A percentile compares a stretch with the other conserved stretches of the same genome.
phyloP scores from a whole-genome alignment of 2,888 invertebrate species.

The Drosophila rubida region DNA sequence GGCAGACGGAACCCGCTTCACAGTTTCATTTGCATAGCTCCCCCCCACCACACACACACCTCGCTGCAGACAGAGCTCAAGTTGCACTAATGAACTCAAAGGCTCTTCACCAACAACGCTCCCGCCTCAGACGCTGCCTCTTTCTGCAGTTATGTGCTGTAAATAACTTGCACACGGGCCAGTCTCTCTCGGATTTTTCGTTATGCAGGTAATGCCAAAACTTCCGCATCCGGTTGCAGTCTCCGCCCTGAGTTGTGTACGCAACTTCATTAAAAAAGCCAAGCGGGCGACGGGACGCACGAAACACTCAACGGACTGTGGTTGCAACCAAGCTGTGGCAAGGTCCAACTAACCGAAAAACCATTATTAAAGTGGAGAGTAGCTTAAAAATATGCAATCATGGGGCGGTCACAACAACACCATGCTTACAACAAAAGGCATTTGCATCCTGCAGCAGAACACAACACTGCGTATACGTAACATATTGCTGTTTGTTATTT shows the following conservation, averaged over 20 bases:
- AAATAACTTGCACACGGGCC: constrained; percentile 57
- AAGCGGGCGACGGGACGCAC: neutral
- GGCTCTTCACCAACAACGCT: constrained; percentile 12
- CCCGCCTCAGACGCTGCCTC: neutral
- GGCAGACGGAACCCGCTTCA: constrained; percentile 14
- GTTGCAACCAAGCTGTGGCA: constrained; percentile 55
- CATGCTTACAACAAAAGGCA: constrained; percentile 16
- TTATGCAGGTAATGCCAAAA: constrained; percentile 68
- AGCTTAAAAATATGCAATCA: constrained; percentile 74
- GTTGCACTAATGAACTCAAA: constrained; percentile 67
- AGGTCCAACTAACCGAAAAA: constrained; percentile 64
- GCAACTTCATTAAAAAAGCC: constrained; percentile 70
- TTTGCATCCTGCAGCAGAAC: constrained; percentile 30
- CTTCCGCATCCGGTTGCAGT: constrained; percentile 51
- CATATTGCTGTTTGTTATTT: constrained; percentile 72
- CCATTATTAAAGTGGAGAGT: constrained; percentile 73
- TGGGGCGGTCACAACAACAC: constrained; percentile 55
- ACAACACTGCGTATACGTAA: constrained; percentile 68
- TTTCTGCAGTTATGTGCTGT: constrained; percentile 50
- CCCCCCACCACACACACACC: neutral
- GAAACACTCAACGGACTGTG: constrained; percentile 41
- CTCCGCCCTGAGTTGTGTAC: constrained; percentile 26
- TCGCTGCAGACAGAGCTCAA: constrained; percentile 34
- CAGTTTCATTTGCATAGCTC: constrained; percentile 44
- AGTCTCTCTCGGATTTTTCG: constrained; percentile 21